Conservation (phyloP, 2,888 invertebrate species). For the Aquatica leii region DNA sequence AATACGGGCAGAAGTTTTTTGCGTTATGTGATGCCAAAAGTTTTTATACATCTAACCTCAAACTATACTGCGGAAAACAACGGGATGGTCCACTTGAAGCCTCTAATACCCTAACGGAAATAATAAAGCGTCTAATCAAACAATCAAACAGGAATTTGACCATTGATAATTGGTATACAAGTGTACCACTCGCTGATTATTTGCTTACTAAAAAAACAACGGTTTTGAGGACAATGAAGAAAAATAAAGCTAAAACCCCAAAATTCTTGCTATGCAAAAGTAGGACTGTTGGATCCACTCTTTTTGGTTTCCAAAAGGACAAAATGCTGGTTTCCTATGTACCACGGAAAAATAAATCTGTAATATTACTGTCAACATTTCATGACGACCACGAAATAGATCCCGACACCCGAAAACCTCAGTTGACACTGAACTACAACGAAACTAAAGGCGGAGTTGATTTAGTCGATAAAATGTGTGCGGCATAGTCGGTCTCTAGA, state of each 20-base stretch:
- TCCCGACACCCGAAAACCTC: conserved; percentile 31
- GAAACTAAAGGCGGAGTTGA: conserved; percentile 22
- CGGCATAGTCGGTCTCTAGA: conserved; percentile 6
- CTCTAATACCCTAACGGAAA: conserved; percentile 22
- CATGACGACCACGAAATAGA: conserved; percentile 34
- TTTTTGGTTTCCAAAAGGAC: conserved; percentile 27
- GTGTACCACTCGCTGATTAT: too few relatives aligned
- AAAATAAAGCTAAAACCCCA: conserved; percentile 19
- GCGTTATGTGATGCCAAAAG: conserved; percentile 38
- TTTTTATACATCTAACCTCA: conserved; percentile 30
- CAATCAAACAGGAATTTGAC: conserved; percentile 42
- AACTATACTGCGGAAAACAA: conserved; percentile 27
- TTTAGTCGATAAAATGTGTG: conserved; percentile 11
- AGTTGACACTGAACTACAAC: conserved; percentile 22
- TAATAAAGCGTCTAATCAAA: conserved; percentile 37
- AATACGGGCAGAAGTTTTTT: conserved; percentile 38
- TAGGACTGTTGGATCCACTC: conserved; percentile 16
- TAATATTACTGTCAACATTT: too few relatives aligned
- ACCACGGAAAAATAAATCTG: conserved; percentile 20
- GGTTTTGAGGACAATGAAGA: conserved; percentile 31
- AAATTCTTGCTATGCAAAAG: conserved; percentile 17
- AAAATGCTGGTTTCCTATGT: conserved; percentile 28
- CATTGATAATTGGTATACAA: conserved; percentile 10
- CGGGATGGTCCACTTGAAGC: conserved; percentile 23
- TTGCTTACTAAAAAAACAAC: too few relatives aligned